Evolutionary conservation across 2,888 invertebrate species (phyloP).

Genomic region (Brachyopa scutellaris): DNA sequence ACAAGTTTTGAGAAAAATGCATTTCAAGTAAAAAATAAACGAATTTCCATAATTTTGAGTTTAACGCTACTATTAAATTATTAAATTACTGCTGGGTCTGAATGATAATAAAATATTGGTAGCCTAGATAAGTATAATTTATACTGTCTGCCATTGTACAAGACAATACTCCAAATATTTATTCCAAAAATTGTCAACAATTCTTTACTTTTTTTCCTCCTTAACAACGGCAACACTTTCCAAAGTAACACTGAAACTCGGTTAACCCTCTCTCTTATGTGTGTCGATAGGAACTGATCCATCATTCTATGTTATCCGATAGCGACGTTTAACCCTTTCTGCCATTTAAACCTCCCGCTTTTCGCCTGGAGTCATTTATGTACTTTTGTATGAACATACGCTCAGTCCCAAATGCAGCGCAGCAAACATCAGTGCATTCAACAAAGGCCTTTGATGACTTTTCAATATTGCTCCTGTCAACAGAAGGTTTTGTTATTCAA

Average conservation of each 20-base stretch:
- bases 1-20: too few relatives aligned
- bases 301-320: conserved; percentile 53
- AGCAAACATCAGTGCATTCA: conserved; percentile 12
- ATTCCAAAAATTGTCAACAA: too few relatives aligned
- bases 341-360: neutral
- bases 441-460: conserved; percentile 62
- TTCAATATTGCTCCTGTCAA: conserved; percentile 57
- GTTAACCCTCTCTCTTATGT: conserved; percentile 1
- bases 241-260: neutral
- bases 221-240: conserved; percentile 19
- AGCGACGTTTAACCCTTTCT: conserved; percentile 51
- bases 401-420: conserved; percentile 26
- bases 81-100: too few relatives aligned
- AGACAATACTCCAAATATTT: too few relatives aligned
- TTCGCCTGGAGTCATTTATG: conserved; percentile 14
- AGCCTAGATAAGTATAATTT: too few relatives aligned
- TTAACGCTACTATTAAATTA: too few relatives aligned
- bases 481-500: conserved; percentile 63
- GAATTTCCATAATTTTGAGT: too few relatives aligned
- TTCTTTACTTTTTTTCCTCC: neutral
- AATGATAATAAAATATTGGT: too few relatives aligned
- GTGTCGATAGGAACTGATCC: conserved; percentile 34
- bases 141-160: too few relatives aligned
- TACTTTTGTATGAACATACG: conserved; percentile 42
- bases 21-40: too few relatives aligned